phyloP scores from a whole-genome alignment of 2,888 invertebrate genomes.

The Gandaritis pyraliata region DNA sequence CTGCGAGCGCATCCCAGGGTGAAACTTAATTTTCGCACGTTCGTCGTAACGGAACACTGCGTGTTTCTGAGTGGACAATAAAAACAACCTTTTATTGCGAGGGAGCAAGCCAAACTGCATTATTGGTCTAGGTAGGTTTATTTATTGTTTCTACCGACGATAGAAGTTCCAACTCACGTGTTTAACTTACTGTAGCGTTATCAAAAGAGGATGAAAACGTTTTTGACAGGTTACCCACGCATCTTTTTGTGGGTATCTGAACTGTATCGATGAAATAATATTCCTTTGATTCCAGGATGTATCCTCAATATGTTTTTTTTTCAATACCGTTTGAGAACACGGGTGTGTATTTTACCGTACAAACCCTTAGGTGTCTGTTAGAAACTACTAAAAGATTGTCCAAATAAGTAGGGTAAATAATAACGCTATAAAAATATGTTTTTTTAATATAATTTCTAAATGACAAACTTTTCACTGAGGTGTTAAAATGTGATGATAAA shows the following conservation, averaged over 20 bases:
- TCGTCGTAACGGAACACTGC: conserved; percentile 55
- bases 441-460: too few species aligned
- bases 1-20: conserved; percentile 44
- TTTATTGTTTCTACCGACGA: conserved; percentile 38
- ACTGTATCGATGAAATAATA: conserved; percentile 1
- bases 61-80: conserved; percentile 60
- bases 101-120: conserved; percentile 50
- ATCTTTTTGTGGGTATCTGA: neutral
- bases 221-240: conserved; percentile 1
- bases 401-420: too few species aligned
- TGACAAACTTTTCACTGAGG: too few species aligned
- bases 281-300: neutral
- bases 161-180: neutral
- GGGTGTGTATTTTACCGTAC: neutral
- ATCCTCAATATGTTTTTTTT: neutral
- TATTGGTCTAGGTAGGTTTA: conserved; percentile 41
- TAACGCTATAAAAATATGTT: too few species aligned
- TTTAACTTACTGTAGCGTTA: neutral
- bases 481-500: too few species aligned
- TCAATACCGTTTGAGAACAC: neutral
- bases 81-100: conserved; percentile 56
- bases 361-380: neutral
- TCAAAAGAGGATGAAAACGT: neutral
- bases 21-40: conserved; percentile 61
- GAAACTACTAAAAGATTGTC: neutral